These are phyloP conservation scores for Chromobotia macracanthus DNA, from an alignment of 2,797 vertebrate species.

Conservation along the genomic window DNA sequence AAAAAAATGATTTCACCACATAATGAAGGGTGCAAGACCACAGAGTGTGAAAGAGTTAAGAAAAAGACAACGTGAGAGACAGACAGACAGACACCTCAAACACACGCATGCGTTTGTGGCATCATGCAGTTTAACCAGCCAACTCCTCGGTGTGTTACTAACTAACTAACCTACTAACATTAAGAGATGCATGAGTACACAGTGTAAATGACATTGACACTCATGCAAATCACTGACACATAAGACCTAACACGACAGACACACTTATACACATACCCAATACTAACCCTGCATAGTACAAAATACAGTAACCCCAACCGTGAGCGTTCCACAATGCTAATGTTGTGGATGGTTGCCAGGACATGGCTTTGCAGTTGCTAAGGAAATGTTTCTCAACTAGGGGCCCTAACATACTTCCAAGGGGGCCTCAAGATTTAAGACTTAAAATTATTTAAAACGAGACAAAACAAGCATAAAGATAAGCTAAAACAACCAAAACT, in stretches of 20 bases:
- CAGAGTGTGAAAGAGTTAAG: no score
- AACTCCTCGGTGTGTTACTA: constrained; percentile 47
- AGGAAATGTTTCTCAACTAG: no score
- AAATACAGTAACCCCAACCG: no score
- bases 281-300: background rate
- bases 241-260: background rate
- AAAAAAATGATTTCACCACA: background rate
- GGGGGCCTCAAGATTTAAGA: no score
- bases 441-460: no score
- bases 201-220: no score
- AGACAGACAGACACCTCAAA: constrained; percentile 52
- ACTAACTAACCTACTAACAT: background rate
- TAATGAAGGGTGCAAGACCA: background rate
- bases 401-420: no score
- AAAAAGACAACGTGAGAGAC: no score
- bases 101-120: constrained; percentile 63
- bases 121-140: constrained; percentile 69
- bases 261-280: no score
- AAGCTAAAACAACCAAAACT: no score
- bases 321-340: background rate
- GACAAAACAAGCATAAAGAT: no score
- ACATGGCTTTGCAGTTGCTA: background rate
- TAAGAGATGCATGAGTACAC: background rate
- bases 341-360: background rate
- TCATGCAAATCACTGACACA: background rate